Evolutionary conservation across 2,888 invertebrate species (phyloP), one percentile per base, ranked within the genome.

Genomic region (Tenodera sinensis): DNA sequence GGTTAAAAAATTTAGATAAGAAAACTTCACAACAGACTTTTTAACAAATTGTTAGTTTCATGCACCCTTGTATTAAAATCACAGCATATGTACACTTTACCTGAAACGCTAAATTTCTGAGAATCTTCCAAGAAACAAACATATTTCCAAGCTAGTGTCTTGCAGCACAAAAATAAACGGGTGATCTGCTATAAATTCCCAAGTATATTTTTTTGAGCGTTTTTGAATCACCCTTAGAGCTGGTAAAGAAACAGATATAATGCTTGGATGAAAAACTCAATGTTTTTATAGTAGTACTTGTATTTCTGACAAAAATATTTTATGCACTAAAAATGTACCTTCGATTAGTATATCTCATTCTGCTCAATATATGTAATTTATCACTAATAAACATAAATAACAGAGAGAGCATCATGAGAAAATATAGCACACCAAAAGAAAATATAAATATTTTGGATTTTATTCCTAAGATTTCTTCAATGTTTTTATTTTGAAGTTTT

Each of bases 101-200:
- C 54, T 71, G 54, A 71, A 71, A 71, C 20, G 20, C 3, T 71
- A 71, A 71, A 71, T 25, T 71, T 85, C 4, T 25, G 85, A 85
- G 15, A 88, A n/a, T 47, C 88, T 84, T 88, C 85, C 90, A 71
- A 86, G 14, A 30, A 90, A 90, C 47, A 89, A 83, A 27, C 28
- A 54, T 27, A 14, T 20, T 15, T 89, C 34, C 54, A 71, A 28
- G 28, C 82, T 88, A 14, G 12, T 25, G 14, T 82, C 89, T 30
- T 42, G 34, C 28, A 90, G 71, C n/a, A 83, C 15, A 87, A 90
- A 90, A 25, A 90, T 28, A 47, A 89, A 90, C 28, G 90, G 89
- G 83, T 89, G 90, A 28, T 89, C 83, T 9, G 82, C 90, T 20
- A 25, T 30, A 83, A 90, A 90, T 20, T 83, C 28, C 15, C 27